Conservation (phyloP, 2,888 invertebrate genomes). For the Chorisops tibialis region DNA sequence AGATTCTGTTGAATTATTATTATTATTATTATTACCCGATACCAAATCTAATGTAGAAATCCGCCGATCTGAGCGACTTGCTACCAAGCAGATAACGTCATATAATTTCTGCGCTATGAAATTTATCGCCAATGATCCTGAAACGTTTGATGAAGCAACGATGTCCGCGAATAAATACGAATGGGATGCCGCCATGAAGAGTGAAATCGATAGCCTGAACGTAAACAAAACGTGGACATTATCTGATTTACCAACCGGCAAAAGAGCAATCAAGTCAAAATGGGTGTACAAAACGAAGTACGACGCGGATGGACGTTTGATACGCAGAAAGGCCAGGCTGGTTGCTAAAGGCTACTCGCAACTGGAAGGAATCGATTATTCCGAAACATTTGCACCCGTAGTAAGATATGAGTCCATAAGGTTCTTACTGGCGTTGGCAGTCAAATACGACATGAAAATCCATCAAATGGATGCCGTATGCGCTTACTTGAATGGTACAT, state of each 20-base stretch:
- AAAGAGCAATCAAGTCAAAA: constrained; percentile 17
- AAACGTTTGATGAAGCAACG: no score
- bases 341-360: no score
- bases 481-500: constrained; percentile 10
- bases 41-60: no score
- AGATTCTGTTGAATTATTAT: no score
- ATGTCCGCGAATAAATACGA: background rate
- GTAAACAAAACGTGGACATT: constrained; percentile 34
- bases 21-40: no score
- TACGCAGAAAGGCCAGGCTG: constrained; percentile 8
- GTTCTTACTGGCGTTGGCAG: constrained; percentile 7
- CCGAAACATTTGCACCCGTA: background rate
- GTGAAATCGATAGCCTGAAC: constrained; percentile 13
- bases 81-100: no score
- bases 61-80: no score
- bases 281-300: constrained; percentile 4
- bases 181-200: background rate
- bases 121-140: no score
- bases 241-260: background rate
- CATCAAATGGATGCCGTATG: constrained; percentile 14
- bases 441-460: constrained; percentile 1
- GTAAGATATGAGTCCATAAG: background rate
- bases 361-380: no score
- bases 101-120: no score
- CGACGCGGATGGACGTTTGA: background rate